phyloP scores from a whole-genome alignment of 1,140 invertebrate species.

The roundworm (Caenorhabditis elegans) region DNA sequence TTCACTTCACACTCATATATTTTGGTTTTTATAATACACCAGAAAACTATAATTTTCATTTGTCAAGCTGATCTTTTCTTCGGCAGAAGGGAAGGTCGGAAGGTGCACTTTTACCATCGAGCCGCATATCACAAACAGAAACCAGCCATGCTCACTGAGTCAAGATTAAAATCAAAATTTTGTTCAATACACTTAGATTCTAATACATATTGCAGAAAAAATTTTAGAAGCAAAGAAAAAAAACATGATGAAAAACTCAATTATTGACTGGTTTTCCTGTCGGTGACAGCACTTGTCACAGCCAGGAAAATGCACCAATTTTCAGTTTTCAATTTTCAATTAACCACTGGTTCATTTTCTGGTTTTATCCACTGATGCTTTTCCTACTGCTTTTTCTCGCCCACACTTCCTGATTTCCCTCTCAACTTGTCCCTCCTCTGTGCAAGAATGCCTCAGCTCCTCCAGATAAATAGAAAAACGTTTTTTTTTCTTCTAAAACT shows the following conservation, averaged over 20 bases:
- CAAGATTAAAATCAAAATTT: too few species aligned
- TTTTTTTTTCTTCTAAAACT: not conserved
- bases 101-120: not conserved
- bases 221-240: too few species aligned
- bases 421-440: not conserved
- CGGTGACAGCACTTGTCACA: not conserved
- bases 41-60: not conserved
- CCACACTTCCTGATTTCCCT: not conserved
- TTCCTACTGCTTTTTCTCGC: not conserved
- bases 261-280: not conserved
- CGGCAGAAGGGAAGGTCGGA: not conserved
- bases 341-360: conserved; percentile 6
- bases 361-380: not conserved
- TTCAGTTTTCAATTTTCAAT: too few species aligned
- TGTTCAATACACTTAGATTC: too few species aligned
- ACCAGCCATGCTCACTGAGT: not conserved
- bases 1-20: not conserved
- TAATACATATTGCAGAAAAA: too few species aligned
- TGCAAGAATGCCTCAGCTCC: not conserved
- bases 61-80: not conserved
- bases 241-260: too few species aligned
- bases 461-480: not conserved
- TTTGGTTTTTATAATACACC: not conserved
- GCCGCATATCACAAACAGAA: not conserved
- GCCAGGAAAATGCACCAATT: conserved; percentile 7